Conservation (phyloP, 2,888 invertebrate species). For the Polietes domitor region DNA sequence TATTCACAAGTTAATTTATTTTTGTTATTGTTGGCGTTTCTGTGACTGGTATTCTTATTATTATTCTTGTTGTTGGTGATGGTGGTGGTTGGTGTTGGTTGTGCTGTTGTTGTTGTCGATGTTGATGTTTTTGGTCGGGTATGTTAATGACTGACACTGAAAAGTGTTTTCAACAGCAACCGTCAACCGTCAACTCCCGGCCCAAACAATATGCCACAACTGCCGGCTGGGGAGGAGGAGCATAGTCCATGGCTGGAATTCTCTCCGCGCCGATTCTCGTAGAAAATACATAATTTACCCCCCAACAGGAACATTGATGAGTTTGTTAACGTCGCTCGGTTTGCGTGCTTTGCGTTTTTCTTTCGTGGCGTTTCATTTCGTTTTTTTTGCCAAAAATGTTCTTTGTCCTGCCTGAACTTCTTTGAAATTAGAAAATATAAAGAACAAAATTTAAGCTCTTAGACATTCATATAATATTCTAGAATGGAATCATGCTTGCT, state of each 20-base stretch:
- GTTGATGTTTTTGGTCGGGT: slow-evolving; percentile 8
- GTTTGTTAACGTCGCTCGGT: slow-evolving; percentile 42
- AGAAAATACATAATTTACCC: slow-evolving; percentile 20
- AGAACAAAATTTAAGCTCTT: not conserved
- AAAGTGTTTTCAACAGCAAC: slow-evolving; percentile 31
- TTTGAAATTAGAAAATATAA: slow-evolving; percentile 38
- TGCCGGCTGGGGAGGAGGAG: not conserved
- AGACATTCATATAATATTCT: not conserved
- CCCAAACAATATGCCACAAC: not conserved
- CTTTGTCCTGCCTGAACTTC: not conserved
- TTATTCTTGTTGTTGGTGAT: slow-evolving; percentile 5
- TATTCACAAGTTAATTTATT: slow-evolving; percentile 63
- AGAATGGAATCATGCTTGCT: not conserved
- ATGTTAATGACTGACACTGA: slow-evolving; percentile 40
- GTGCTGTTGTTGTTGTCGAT: not conserved
- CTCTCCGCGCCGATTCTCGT: not conserved
- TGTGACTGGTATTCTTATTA: too few species aligned
- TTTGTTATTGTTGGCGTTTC: slow-evolving; percentile 32
- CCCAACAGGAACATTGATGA: slow-evolving; percentile 50
- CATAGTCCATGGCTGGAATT: not conserved
- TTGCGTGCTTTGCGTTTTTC: not conserved
- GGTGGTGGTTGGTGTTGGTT: slow-evolving; percentile 36
- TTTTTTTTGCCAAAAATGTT: not conserved
- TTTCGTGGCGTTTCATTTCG: not conserved
- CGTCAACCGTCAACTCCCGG: slow-evolving; percentile 20